phyloP scores from a whole-genome alignment of 1,140 invertebrate genomes.

The Hyposmocoma kahamanoa region DNA sequence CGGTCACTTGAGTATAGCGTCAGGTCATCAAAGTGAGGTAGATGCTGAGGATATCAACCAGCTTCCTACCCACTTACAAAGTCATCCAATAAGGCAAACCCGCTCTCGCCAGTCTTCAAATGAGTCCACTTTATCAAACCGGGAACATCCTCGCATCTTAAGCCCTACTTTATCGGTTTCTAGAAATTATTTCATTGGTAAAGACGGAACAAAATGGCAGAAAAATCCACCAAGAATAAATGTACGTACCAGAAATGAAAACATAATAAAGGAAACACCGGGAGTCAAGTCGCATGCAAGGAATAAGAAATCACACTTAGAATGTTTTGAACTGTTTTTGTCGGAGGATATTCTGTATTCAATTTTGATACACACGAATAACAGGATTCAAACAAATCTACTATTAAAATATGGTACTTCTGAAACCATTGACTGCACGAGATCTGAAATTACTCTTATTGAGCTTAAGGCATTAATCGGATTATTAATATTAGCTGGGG shows the following conservation, averaged over 20 bases:
- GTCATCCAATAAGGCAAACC: background rate
- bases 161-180: background rate
- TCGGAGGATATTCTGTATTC: background rate
- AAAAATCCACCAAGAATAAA: background rate
- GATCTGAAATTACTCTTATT: background rate
- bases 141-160: background rate
- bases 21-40: background rate
- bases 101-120: background rate
- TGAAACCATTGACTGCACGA: background rate
- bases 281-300: background rate
- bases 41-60: background rate
- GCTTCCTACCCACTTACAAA: background rate
- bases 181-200: background rate
- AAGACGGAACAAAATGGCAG: slow-evolving; percentile 2
- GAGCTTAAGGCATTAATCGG: background rate
- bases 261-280: background rate
- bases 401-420: background rate
- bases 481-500: background rate
- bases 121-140: background rate
- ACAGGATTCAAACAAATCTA: background rate
- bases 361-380: background rate
- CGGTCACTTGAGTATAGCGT: background rate
- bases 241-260: background rate
- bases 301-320: background rate
- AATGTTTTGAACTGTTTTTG: slow-evolving; percentile 5